Percentiles rank a stretch among this genome's conserved stretches.
Evolutionary conservation across 1,140 invertebrate genomes (phyloP).

Genomic region (Drosophila nannoptera): DNA sequence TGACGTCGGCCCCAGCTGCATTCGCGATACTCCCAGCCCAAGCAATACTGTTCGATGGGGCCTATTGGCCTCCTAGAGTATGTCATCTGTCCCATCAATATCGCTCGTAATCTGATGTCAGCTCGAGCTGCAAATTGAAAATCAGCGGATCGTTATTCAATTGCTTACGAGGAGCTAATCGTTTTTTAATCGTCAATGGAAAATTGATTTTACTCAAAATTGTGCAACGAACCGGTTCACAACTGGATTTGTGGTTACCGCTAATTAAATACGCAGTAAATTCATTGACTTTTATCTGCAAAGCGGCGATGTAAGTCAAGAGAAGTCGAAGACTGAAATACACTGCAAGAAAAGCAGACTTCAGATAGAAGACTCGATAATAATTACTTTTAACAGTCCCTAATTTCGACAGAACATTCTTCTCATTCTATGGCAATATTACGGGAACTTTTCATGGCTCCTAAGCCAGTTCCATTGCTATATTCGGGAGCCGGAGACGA

Average conservation of each 20-base stretch:
- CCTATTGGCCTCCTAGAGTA: neutral
- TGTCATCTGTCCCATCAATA: neutral
- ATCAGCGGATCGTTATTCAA: conserved; percentile 52
- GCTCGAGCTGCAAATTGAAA: conserved; percentile 15
- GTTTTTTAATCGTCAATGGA: conserved; percentile 68
- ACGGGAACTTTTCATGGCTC: too few species aligned
- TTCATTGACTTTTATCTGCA: conserved; percentile 39
- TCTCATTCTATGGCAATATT: too few species aligned
- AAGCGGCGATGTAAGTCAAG: conserved; percentile 20
- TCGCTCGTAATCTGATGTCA: conserved; percentile 20
- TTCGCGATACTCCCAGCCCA: too few species aligned
- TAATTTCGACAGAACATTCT: too few species aligned
- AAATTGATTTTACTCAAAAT: conserved; percentile 65
- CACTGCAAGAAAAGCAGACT: conserved; percentile 15
- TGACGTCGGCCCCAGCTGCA: too few species aligned
- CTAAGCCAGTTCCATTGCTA: conserved; percentile 10
- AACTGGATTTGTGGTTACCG: conserved; percentile 30
- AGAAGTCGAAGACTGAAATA: neutral
- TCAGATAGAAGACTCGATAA: neutral
- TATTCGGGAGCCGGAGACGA: neutral
- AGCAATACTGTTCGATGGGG: too few species aligned
- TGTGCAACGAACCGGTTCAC: conserved; percentile 65
- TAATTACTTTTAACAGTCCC: too few species aligned
- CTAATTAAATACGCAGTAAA: conserved; percentile 40
- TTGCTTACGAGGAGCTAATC: conserved; percentile 66